These are phyloP conservation scores for Chloroclysta siterata DNA, from an alignment of 2,888 invertebrate genomes.

Conservation along the genomic window DNA sequence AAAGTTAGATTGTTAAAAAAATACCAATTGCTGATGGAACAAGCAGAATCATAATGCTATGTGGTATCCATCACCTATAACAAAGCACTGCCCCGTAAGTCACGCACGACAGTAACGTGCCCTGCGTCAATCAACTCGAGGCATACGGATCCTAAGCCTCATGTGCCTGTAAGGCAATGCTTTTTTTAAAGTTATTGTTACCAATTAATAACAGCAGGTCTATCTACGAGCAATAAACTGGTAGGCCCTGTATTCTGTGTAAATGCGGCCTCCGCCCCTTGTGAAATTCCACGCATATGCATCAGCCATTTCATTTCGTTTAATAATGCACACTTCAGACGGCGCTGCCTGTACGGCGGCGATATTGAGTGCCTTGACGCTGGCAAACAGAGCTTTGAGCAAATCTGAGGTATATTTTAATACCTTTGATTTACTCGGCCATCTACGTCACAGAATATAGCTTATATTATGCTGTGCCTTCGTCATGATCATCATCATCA, in stretches of 20 bases:
- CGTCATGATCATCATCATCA: neutral
- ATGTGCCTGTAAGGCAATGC: no score
- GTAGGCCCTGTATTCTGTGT: slow-evolving; percentile 3
- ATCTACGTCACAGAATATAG: neutral
- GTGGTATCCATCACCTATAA: no score
- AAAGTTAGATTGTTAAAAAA: no score
- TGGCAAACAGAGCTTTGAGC: slow-evolving; percentile 15
- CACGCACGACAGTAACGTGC: no score
- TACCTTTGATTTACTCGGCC: neutral
- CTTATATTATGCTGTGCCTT: no score
- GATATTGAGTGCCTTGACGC: slow-evolving; percentile 15
- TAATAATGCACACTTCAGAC: slow-evolving; percentile 32
- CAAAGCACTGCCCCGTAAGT: no score
- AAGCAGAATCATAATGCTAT: no score
- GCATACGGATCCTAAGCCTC: no score
- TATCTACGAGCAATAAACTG: neutral
- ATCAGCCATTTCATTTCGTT: slow-evolving; percentile 30
- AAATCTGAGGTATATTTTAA: slow-evolving; percentile 14
- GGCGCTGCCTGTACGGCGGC: slow-evolving; percentile 4
- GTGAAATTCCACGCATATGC: slow-evolving; percentile 30
- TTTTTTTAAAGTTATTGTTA: no score
- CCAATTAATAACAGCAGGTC: no score
- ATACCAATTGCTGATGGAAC: no score
- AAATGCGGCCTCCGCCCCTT: slow-evolving; percentile 12
- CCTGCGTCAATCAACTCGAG: no score